These are phyloP conservation scores for Cephalopholis sonnerati DNA, from an alignment of 2,113 vertebrate genomes.

Conservation along the genomic window DNA sequence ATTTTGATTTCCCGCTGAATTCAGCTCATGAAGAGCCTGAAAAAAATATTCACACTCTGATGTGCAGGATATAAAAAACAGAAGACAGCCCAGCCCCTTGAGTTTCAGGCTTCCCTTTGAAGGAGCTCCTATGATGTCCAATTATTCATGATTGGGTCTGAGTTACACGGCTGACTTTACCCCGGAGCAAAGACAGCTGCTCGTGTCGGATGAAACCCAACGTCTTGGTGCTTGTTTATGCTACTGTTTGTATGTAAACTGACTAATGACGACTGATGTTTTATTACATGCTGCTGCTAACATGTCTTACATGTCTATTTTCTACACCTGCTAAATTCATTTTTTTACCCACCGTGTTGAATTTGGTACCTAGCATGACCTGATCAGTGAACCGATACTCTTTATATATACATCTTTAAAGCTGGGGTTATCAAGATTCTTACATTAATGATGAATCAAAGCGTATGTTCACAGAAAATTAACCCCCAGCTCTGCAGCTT, in stretches of 20 bases:
- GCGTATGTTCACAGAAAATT: too few species aligned
- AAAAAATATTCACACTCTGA: neutral
- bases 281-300: neutral
- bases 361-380: neutral
- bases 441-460: too few species aligned
- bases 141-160: neutral
- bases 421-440: too few species aligned
- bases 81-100: neutral
- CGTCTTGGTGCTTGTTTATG: neutral
- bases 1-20: slow-evolving; percentile 9
- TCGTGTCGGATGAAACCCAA: neutral
- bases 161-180: slow-evolving; percentile 1
- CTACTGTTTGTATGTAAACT: neutral
- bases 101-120: slow-evolving; percentile 8
- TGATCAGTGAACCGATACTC: too few species aligned
- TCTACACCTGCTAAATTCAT: neutral
- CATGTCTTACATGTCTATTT: neutral
- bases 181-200: neutral
- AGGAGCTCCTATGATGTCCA: slow-evolving; percentile 7
- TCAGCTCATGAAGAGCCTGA: neutral
- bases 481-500: too few species aligned
- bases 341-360: neutral
- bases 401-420: too few species aligned
- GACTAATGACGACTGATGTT: neutral
- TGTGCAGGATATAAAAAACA: neutral